Conservation (phyloP, 2,797 vertebrate species). For the Macrochelys suwanniensis region DNA sequence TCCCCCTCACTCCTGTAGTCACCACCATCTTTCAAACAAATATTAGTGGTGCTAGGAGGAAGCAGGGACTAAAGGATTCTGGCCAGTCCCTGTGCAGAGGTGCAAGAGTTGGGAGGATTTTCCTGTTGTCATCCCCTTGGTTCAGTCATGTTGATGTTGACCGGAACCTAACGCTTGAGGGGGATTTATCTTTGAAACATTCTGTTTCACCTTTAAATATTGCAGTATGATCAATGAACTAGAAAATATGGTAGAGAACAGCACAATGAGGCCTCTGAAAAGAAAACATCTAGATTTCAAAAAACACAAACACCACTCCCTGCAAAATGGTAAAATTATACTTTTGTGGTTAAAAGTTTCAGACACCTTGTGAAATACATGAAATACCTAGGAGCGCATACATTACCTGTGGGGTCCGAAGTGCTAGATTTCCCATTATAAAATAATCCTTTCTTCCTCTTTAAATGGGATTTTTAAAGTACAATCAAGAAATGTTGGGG, state of each 20-base stretch:
- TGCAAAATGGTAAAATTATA: background rate
- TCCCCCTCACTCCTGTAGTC: background rate
- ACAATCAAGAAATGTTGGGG: background rate
- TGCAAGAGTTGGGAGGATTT: background rate
- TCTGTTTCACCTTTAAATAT: constrained; percentile 19
- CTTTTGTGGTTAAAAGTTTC: background rate
- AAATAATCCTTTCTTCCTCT: background rate
- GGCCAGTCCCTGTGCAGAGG: background rate
- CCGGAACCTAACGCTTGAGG: background rate
- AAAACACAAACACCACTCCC: background rate
- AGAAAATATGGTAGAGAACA: background rate
- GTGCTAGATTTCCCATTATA: background rate
- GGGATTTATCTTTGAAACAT: background rate
- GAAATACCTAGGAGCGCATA: background rate
- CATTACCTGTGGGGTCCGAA: background rate
- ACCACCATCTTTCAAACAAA: background rate
- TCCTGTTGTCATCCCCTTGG: background rate
- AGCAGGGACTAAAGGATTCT: background rate
- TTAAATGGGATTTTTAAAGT: constrained; percentile 40
- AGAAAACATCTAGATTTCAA: background rate
- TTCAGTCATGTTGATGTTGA: background rate
- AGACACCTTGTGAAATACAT: background rate
- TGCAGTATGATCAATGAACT: background rate
- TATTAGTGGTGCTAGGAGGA: background rate
- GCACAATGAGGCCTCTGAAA: background rate